These are phyloP conservation scores for Balanococcus diminutus DNA, from an alignment of 2,888 invertebrate genomes.

Conservation along the genomic window DNA sequence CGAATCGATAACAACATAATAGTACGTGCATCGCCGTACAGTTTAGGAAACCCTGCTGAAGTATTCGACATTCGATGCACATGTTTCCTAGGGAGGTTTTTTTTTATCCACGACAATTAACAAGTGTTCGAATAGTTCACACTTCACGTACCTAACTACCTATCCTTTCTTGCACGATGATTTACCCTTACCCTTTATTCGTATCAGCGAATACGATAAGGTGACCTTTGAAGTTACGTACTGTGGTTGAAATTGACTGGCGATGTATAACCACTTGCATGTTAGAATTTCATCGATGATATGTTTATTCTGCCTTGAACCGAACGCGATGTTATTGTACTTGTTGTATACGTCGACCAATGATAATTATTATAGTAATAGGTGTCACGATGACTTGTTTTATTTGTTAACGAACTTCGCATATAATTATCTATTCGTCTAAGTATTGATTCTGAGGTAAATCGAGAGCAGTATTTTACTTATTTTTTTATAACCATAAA, in stretches of 20 bases:
- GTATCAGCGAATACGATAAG: neutral
- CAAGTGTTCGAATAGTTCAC: neutral
- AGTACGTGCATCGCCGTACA: neutral
- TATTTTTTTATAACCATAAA: too few species aligned
- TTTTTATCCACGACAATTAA: neutral
- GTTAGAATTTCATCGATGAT: neutral
- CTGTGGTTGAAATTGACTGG: neutral
- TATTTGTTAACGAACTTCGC: neutral
- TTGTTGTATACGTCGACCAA: neutral
- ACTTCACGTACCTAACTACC: neutral
- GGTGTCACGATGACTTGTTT: neutral
- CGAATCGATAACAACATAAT: neutral
- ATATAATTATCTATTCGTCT: neutral
- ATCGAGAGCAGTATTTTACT: neutral
- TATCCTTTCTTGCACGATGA: neutral
- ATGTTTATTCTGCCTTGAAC: slow-evolving; percentile 21
- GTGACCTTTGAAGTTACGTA: neutral
- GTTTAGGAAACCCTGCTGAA: neutral
- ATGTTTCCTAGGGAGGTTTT: neutral
- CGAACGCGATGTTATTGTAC: neutral
- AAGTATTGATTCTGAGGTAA: neutral
- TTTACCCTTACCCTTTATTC: neutral
- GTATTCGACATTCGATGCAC: neutral
- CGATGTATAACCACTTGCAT: neutral
- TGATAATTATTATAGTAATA: neutral